Percentiles rank a stretch among this genome's conserved stretches.
Conservation (phyloP, 2,888 invertebrate genomes). For the Eilema sororculum region DNA sequence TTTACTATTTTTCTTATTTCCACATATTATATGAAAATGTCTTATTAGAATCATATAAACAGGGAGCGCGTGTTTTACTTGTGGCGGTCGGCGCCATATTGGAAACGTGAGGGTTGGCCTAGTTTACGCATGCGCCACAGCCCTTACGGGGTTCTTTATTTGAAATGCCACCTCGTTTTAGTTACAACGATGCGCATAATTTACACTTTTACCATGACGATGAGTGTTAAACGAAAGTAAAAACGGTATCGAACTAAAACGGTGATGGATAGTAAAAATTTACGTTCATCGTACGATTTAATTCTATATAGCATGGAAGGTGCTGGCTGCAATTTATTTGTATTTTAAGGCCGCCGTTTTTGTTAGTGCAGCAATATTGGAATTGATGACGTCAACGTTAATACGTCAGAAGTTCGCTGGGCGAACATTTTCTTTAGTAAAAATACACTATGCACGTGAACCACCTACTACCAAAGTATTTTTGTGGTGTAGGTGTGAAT, state of each 20-base stretch:
- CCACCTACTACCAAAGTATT: not conserved
- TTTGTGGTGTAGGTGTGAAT: not conserved
- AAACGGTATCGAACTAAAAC: slow-evolving; percentile 48
- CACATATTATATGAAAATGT: slow-evolving; percentile 34
- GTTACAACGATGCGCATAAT: slow-evolving; percentile 48
- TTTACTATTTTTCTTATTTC: slow-evolving; percentile 18
- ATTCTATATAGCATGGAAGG: slow-evolving; percentile 10
- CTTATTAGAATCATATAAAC: slow-evolving; percentile 62
- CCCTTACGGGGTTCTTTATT: slow-evolving; percentile 64
- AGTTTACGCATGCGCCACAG: slow-evolving; percentile 77
- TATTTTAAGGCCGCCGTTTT: slow-evolving; percentile 27
- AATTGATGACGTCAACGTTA: slow-evolving; percentile 26
- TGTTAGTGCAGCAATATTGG: slow-evolving; percentile 20
- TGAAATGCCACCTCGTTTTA: slow-evolving; percentile 60
- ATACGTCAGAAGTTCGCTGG: slow-evolving; percentile 20
- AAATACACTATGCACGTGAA: not conserved
- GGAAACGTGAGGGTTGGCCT: slow-evolving; percentile 73
- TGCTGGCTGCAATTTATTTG: slow-evolving; percentile 38
- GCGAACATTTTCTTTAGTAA: slow-evolving; percentile 13
- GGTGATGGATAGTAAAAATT: slow-evolving; percentile 42
- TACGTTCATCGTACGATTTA: slow-evolving; percentile 28
- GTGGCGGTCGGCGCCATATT: slow-evolving; percentile 85
- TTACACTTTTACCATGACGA: slow-evolving; percentile 46
- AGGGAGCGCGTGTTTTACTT: slow-evolving; percentile 77
- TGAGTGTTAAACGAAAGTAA: slow-evolving; percentile 53